Base-by-base conservation (phyloP, 1,140 invertebrate genomes). In the Nixonia krombeini region DNA sequence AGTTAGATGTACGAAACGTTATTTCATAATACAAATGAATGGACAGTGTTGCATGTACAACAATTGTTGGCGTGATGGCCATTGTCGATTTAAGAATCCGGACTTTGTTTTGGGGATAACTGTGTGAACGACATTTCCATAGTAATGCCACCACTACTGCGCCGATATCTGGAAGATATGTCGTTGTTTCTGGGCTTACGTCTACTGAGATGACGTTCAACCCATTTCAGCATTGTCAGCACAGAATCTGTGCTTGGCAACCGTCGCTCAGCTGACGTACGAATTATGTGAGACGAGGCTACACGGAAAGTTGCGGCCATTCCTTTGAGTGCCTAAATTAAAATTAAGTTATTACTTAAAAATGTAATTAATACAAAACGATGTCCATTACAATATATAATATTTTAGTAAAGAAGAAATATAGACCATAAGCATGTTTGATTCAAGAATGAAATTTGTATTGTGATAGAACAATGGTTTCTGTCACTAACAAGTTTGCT, bases 221-320 rank as follows among this genome's bases (percentile, higher is more conserved):
- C 91, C 94, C 94, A 96, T 74, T 94, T 94, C 2, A 96, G 84
- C 90, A 96, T 91, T 0, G 93, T 94, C 8, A 95, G 86, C 0
- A 96, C 94, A 0, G 94, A 94, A 79, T 96, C 94, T 4, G 94
- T 94, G 15, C 92, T 93, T 0, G 94, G 93, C 21, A 96, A 84
- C 61, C 94, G 90, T 35, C 93, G 87, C 76, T 96, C 93, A 0
- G 94, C 94, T 0, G 91, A 91, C 1, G 94, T 96, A 66, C 92
- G 91, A n/a, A 93, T 91, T 64, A 94, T 94, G 65, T 91, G 88
- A 1, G 93, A 94, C 0, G 92, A 92, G 0, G 93, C 91, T 1
- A 96, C 92, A 21, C 94, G 88, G 87, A 96, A 96, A 4, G 94
- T 96, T 0, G 93, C 91, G 1, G 94, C 94, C 93, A 96, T 95